Evolutionary conservation across 2,888 invertebrate species (phyloP).

Genomic region (Oligia latruncula): DNA sequence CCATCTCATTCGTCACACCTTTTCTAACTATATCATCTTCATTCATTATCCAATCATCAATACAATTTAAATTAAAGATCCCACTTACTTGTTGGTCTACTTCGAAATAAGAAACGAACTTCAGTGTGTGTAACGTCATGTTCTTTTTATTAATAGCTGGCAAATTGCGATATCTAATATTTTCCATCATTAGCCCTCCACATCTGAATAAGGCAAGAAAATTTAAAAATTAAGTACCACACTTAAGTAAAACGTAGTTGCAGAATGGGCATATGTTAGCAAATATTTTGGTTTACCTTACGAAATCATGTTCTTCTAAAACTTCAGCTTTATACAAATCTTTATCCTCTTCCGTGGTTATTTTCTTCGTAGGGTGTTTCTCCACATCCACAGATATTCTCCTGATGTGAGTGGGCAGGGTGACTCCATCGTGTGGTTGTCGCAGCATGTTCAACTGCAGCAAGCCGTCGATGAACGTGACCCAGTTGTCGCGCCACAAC

Average conservation of each 20-base stretch:
- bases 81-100: conserved; percentile 63
- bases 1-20: too few species aligned
- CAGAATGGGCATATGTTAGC: not conserved
- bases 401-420: conserved; percentile 89
- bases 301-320: conserved; percentile 29
- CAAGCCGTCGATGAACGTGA: conserved; percentile 94
- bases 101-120: conserved; percentile 58
- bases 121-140: conserved; percentile 55
- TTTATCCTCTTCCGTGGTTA: conserved; percentile 11
- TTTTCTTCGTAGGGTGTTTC: conserved; percentile 47
- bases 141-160: conserved; percentile 36
- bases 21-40: not conserved
- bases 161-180: conserved; percentile 58
- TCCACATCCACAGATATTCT: conserved; percentile 64
- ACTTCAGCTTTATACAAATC: conserved; percentile 42
- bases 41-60: not conserved
- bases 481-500: conserved; percentile 94
- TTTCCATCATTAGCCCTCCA: conserved; percentile 68
- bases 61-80: not conserved
- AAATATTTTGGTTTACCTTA: conserved; percentile 41
- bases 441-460: conserved; percentile 93
- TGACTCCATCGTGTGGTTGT: conserved; percentile 89
- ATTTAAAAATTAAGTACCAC: not conserved
- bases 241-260: not conserved
- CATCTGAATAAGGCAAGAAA: conserved; percentile 62